phyloP scores from a whole-genome alignment of 2,113 vertebrate genomes.

The Erpornis zantholeuca region DNA sequence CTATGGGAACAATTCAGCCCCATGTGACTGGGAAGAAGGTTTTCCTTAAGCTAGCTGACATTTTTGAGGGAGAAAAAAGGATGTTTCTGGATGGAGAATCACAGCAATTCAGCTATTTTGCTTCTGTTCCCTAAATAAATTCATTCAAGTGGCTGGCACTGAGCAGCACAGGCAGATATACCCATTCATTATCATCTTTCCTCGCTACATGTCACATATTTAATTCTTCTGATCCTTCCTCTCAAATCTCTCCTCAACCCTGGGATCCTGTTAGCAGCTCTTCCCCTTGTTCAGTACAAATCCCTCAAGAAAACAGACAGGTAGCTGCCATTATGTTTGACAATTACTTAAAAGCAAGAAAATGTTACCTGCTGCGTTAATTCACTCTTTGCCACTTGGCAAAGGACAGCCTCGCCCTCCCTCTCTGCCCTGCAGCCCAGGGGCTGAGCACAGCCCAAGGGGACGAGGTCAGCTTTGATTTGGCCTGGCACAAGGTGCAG shows the following conservation, averaged over 20 bases:
- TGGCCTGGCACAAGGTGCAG: neutral
- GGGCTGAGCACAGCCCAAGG: neutral
- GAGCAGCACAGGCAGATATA: neutral
- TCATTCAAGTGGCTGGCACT: neutral
- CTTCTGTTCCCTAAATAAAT: conserved; percentile 21
- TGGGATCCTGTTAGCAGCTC: conserved; percentile 28
- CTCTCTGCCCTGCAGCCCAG: neutral
- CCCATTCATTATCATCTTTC: conserved; percentile 2
- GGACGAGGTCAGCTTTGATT: neutral
- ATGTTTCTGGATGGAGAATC: neutral
- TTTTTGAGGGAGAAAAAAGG: neutral
- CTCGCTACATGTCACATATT: neutral
- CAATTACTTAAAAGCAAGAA: neutral
- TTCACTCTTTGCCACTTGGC: neutral
- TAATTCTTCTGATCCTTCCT: conserved; percentile 50
- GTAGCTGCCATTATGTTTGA: neutral
- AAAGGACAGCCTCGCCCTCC: neutral
- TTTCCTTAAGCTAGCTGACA: neutral
- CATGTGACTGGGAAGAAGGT: neutral
- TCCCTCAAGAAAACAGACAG: conserved; percentile 45
- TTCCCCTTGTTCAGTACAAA: conserved; percentile 25
- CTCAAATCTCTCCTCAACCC: conserved; percentile 7
- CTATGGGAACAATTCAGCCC: neutral
- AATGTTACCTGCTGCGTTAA: neutral
- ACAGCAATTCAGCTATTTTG: neutral